Evolutionary conservation across 2,113 vertebrate genomes (phyloP).

Genomic region (Datnioides undecimradiatus): DNA sequence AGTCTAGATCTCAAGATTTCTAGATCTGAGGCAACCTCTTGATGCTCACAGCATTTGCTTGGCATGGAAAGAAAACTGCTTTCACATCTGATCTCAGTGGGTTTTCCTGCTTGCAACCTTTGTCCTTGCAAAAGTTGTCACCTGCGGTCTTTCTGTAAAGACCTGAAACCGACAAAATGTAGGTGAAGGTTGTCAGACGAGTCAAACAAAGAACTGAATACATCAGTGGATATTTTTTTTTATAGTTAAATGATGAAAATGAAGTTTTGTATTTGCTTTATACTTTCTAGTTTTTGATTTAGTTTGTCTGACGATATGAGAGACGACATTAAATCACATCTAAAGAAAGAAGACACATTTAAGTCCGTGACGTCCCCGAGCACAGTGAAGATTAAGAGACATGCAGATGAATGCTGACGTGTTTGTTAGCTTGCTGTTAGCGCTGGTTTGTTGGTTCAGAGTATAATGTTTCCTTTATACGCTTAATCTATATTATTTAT

Average conservation of each 20-base stretch:
- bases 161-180: constrained; percentile 13
- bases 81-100: constrained; percentile 13
- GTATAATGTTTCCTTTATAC: not conserved
- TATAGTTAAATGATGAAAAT: not conserved
- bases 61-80: constrained; percentile 32
- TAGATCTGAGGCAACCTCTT: constrained; percentile 28
- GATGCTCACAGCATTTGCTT: constrained; percentile 8
- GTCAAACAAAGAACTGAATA: not conserved
- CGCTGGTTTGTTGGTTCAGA: not conserved
- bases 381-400: too few species aligned
- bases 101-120: constrained; percentile 55
- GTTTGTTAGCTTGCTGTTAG: not conserved
- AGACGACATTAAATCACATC: not conserved
- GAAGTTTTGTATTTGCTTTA: too few species aligned
- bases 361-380: not conserved
- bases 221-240: not conserved
- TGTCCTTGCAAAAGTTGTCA: constrained; percentile 15
- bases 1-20: constrained; percentile 8
- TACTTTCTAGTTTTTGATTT: too few species aligned
- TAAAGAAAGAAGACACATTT: not conserved
- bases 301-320: not conserved
- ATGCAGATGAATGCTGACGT: too few species aligned
- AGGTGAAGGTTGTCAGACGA: not conserved
- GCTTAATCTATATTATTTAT: not conserved
- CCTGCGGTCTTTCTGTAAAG: not conserved